These are phyloP conservation scores for Stramonita haemastoma DNA, from an alignment of 2,888 invertebrate species.

Conservation along the genomic window DNA sequence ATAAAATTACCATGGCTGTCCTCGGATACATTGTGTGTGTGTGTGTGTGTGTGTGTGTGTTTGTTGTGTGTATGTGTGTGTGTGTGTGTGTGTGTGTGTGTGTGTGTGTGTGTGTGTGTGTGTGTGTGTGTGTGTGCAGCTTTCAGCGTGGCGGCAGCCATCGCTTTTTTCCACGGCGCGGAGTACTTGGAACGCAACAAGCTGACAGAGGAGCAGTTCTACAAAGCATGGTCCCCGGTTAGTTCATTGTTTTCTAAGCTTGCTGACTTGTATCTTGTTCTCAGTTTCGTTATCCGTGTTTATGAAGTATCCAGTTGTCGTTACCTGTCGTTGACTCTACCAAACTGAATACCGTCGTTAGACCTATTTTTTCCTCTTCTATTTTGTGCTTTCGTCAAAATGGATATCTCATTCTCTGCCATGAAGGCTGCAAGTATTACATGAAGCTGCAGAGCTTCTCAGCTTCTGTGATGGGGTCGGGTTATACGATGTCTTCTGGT, in stretches of 20 bases:
- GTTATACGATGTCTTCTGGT: not conserved
- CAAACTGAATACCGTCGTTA: not conserved
- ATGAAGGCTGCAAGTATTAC: not conserved
- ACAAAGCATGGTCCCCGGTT: constrained; percentile 60
- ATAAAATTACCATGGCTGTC: too few relatives aligned
- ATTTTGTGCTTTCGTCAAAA: not conserved
- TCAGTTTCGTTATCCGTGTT: not conserved
- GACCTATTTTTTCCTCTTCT: not conserved
- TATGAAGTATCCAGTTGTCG: not conserved
- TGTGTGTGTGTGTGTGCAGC: constrained; percentile 56
- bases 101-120: not conserved
- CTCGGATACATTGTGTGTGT: not conserved
- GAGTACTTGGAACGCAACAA: constrained; percentile 73
- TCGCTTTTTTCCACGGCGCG: constrained; percentile 74
- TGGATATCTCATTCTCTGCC: not conserved
- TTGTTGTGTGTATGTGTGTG: not conserved
- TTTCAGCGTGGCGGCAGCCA: constrained; percentile 68
- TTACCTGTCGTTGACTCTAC: not conserved
- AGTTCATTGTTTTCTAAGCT: constrained; percentile 33
- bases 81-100: constrained; percentile 9
- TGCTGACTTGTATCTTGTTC: too few relatives aligned
- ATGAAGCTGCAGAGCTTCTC: not conserved
- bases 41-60: constrained; percentile 5
- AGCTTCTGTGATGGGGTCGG: not conserved
- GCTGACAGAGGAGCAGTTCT: constrained; percentile 60